These are phyloP conservation scores for Zapornia atra DNA, from an alignment of 2,113 vertebrate genomes.

Conservation along the genomic window DNA sequence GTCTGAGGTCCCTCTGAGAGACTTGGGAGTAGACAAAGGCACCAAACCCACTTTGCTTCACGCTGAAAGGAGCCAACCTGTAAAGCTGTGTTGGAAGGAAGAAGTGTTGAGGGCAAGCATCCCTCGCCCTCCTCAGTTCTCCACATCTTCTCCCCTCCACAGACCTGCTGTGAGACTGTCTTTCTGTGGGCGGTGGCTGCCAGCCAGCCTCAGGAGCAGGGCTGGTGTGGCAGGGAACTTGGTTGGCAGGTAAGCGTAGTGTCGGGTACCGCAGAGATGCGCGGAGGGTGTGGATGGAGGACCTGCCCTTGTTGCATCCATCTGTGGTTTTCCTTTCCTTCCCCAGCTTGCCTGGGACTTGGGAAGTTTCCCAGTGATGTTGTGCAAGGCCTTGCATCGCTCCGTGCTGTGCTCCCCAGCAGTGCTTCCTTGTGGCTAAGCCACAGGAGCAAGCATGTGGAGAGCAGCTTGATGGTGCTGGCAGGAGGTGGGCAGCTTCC, in stretches of 20 bases:
- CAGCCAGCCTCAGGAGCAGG: neutral
- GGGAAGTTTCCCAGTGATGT: neutral
- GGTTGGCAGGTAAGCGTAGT: rapidly evolving
- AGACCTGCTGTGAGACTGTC: neutral
- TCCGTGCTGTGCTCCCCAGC: rapidly evolving
- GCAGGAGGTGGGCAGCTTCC: neutral
- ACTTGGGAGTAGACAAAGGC: neutral
- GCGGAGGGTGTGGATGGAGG: neutral
- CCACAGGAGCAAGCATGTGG: neutral
- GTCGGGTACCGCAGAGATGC: neutral
- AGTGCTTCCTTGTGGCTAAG: neutral
- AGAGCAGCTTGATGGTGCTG: neutral
- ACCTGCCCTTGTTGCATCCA: neutral
- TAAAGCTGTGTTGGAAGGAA: neutral
- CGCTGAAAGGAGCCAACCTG: no score
- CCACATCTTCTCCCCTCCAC: neutral
- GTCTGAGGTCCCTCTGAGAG: neutral
- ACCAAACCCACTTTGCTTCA: neutral
- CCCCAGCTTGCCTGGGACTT: neutral
- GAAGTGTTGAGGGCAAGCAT: neutral
- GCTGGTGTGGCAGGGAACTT: neutral
- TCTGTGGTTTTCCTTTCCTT: neutral
- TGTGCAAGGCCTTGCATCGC: neutral
- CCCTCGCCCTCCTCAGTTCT: neutral
- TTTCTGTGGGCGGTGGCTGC: neutral